Evolutionary conservation across 2,797 vertebrate genomes (phyloP), one percentile per base, ranked within the genome.

Genomic region (Chromobotia macracanthus): DNA sequence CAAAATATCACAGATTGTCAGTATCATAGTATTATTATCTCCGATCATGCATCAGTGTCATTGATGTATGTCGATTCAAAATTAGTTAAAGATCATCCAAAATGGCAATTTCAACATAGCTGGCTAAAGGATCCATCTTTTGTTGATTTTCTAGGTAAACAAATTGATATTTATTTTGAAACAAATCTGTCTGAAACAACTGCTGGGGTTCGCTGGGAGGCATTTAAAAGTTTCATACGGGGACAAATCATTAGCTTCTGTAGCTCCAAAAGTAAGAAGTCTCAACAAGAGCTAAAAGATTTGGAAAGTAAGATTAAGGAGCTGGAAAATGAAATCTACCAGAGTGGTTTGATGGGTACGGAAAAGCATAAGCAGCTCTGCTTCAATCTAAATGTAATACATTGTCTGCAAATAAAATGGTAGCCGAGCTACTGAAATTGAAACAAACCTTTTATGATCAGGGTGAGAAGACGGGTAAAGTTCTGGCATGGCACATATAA

Each of bases 161-260:
- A 79, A 72, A 80, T 80, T 72, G 53, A 78, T 7, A 28, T 66
- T 35, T 63, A 46, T 23, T 2, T 79, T 28, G 66, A 73, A 9
- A 51, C 3, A 19, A 76, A 72, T 13, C 38, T 23, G 1, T 58
- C 28, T 1, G 18, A 82, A 28, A 76, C 80, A 1, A 38, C n/a
- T 0, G 38, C 55, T 28, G 55, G n/a, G 15, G 21, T 44, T 56
- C 11, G 55, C 7, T 73, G 38, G 71, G 71, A 61, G n/a, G 72
- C 55, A n/a, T 73, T 61, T 21, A 73, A 73, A 41, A 56, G 19
- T 19, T 72, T 60, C 44, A 2, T 71, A 31, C 63, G 23, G 1
- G 70, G 77, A 0, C 41, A 73, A 19, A 75, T 82, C 1, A 80
- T 82, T 18, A 51, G 25, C 15, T 80, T 67, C 7, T 79, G 10